These are phyloP conservation scores for Pandion haliaetus DNA, from an alignment of 2,113 vertebrate species.

Conservation along the genomic window DNA sequence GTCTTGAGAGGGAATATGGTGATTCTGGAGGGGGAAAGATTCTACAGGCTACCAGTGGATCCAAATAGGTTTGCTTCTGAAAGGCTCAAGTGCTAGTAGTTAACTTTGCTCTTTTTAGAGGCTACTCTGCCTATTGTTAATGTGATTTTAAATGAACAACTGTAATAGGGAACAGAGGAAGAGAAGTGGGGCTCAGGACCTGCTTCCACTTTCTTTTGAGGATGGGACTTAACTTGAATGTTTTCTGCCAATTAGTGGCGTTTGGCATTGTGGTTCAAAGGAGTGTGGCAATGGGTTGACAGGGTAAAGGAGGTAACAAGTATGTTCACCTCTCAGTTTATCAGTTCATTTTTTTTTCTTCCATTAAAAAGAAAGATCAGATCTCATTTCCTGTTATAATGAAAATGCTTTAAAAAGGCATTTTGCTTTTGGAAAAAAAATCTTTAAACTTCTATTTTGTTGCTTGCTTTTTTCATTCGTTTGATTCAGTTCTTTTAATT, in stretches of 20 bases:
- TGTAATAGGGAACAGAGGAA: not conserved
- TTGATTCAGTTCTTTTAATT: not conserved
- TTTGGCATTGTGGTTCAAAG: not conserved
- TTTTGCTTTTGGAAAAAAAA: not conserved
- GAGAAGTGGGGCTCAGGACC: not conserved
- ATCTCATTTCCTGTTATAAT: not conserved
- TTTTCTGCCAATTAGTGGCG: not conserved
- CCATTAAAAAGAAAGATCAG: not conserved
- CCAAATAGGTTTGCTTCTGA: not conserved
- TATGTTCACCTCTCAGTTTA: not conserved
- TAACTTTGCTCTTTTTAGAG: not conserved
- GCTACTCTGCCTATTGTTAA: not conserved
- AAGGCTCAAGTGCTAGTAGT: not conserved
- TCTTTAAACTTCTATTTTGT: not conserved
- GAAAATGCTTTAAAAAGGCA: not conserved
- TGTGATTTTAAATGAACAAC: not conserved
- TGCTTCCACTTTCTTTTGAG: not conserved
- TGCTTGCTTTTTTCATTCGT: not conserved
- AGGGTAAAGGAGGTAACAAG: not conserved
- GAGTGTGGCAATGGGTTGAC: not conserved
- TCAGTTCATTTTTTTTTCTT: not conserved
- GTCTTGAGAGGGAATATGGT: not conserved
- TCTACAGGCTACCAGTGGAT: not conserved
- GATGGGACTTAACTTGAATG: not conserved
- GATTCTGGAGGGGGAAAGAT: not conserved